These are phyloP conservation scores for Microctenopoma steveboyesi DNA, from an alignment of 2,797 vertebrate genomes.

Conservation along the genomic window DNA sequence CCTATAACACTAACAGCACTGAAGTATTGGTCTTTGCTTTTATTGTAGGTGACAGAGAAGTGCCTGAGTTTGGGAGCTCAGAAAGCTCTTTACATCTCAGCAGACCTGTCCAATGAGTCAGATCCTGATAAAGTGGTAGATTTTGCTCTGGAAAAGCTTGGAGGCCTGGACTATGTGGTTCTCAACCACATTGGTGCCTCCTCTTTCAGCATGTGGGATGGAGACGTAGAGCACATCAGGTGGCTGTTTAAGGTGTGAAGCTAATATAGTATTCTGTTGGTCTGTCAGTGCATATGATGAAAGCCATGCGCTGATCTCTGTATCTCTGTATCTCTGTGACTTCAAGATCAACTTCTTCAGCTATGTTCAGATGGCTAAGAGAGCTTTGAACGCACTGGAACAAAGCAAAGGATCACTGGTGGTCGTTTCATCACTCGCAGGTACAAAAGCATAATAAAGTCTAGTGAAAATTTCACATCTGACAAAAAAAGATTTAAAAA, in stretches of 20 bases:
- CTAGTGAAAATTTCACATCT: no score
- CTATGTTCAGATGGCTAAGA: conserved; percentile 86
- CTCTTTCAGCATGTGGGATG: conserved; percentile 83
- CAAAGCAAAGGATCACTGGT: conserved; percentile 85
- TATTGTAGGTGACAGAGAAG: conserved; percentile 84
- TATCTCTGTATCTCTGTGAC: conserved; percentile 11
- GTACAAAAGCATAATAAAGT: no score
- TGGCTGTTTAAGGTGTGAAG: conserved; percentile 84
- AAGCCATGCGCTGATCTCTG: conserved; percentile 1
- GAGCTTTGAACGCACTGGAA: conserved; percentile 84
- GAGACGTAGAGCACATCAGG: conserved; percentile 80
- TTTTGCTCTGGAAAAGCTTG: conserved; percentile 87
- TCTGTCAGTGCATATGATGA: not conserved
- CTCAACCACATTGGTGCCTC: conserved; percentile 87
- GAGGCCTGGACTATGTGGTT: conserved; percentile 88
- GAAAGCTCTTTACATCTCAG: conserved; percentile 83
- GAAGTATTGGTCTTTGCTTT: not conserved
- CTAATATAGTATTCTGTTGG: conserved; percentile 65
- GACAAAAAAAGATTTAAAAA: no score
- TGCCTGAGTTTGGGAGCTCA: conserved; percentile 87
- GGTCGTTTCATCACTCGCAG: conserved; percentile 85
- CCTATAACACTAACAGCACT: not conserved
- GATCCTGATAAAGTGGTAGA: conserved; percentile 84
- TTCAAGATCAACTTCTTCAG: conserved; percentile 91
- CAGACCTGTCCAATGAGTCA: conserved; percentile 84